phyloP scores from a whole-genome alignment of 2,113 vertebrate genomes.

The Urocitellus parryii region DNA sequence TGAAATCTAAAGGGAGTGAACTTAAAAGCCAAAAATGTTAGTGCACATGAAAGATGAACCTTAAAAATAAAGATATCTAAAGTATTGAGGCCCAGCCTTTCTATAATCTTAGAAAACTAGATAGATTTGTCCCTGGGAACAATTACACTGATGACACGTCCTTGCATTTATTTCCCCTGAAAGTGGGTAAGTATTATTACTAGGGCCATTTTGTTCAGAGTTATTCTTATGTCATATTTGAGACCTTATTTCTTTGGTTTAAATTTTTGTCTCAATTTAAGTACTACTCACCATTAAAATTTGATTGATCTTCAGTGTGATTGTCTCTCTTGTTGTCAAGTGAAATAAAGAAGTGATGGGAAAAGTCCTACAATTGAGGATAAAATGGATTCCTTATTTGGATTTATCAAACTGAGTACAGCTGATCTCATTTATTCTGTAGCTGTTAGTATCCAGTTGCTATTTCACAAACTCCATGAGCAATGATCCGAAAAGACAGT shows the following conservation, averaged over 20 bases:
- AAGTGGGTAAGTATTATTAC: neutral
- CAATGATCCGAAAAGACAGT: neutral
- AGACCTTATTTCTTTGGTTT: neutral
- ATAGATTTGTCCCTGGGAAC: neutral
- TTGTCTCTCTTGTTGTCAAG: slow-evolving; percentile 7
- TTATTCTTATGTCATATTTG: neutral
- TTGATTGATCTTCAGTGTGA: neutral
- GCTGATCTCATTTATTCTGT: neutral
- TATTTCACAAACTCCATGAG: too few species aligned
- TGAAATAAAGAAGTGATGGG: neutral
- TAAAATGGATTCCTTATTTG: neutral
- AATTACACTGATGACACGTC: neutral
- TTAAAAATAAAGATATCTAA: neutral
- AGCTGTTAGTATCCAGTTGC: neutral
- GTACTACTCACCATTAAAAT: neutral
- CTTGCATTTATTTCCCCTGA: neutral
- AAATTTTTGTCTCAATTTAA: slow-evolving; percentile 45
- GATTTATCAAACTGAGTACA: neutral
- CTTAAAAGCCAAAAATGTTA: slow-evolving; percentile 38
- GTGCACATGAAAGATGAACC: slow-evolving; percentile 10
- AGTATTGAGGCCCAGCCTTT: neutral
- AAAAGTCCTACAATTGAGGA: neutral
- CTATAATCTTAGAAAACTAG: neutral
- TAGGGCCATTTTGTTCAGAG: neutral
- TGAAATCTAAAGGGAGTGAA: neutral